phyloP scores from a whole-genome alignment of 2,113 vertebrate species.

The Odocoileus hemionus region DNA sequence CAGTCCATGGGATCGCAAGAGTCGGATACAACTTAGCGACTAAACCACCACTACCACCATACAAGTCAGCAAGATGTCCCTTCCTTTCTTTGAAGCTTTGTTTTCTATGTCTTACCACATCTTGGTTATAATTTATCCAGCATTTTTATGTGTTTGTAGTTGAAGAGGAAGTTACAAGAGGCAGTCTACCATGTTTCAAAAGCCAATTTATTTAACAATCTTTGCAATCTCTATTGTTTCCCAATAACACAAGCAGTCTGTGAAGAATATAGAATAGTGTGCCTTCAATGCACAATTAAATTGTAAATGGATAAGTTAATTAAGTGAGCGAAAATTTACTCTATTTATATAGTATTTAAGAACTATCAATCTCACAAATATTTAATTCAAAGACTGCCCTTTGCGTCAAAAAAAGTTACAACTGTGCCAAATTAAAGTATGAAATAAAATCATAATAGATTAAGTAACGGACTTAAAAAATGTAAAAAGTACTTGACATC shows the following conservation, averaged over 20 bases:
- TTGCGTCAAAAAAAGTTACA: neutral
- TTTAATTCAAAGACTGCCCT: neutral
- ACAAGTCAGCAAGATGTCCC: neutral
- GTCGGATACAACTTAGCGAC: neutral
- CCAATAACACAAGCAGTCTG: neutral
- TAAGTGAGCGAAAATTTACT: neutral
- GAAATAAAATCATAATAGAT: neutral
- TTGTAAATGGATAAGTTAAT: neutral
- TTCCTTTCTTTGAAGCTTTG: neutral
- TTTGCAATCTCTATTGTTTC: neutral
- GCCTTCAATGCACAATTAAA: neutral
- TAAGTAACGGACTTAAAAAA: neutral
- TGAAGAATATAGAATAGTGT: neutral
- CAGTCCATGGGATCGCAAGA: neutral
- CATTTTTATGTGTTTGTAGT: neutral
- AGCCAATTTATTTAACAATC: neutral
- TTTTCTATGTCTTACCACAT: neutral
- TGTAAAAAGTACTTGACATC: neutral
- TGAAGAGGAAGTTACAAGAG: neutral
- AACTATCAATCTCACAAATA: neutral
- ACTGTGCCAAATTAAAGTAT: neutral
- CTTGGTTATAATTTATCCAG: neutral
- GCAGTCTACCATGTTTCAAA: neutral
- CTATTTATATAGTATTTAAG: neutral
- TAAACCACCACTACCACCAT: neutral